These are phyloP conservation scores for Thripadectes ignobilis DNA, from an alignment of 2,797 vertebrate species.

Conservation along the genomic window DNA sequence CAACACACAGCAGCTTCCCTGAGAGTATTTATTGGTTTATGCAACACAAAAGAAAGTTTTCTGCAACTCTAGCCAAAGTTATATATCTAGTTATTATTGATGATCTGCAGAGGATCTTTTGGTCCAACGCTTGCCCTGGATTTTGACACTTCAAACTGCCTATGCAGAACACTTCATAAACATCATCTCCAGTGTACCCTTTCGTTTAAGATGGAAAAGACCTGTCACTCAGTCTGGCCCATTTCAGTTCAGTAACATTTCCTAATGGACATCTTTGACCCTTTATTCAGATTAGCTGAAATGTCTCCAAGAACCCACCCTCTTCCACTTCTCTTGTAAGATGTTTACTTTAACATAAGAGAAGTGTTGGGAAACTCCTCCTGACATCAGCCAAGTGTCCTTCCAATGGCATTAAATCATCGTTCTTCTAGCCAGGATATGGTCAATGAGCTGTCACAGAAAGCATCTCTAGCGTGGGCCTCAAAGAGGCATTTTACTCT, in stretches of 20 bases:
- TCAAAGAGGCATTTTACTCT: not conserved
- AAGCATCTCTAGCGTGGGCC: not conserved
- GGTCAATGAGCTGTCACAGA: not conserved
- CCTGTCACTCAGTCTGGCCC: not conserved
- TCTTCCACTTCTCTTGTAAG: not conserved
- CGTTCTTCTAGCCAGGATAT: not conserved
- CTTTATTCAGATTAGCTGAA: not conserved
- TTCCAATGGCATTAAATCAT: not conserved
- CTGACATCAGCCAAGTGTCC: not conserved
- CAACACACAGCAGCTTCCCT: not conserved
- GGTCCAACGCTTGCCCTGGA: not conserved
- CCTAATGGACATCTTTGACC: not conserved
- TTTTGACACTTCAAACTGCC: not conserved
- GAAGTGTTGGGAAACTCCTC: not conserved
- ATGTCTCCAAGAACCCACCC: not conserved
- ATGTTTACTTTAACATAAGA: rapidly evolving
- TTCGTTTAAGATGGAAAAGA: not conserved
- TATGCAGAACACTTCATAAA: not conserved
- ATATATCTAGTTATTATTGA: not conserved
- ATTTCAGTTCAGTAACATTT: not conserved
- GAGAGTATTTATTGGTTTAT: not conserved
- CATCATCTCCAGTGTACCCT: not conserved
- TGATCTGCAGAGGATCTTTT: not conserved
- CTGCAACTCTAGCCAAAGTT: not conserved
- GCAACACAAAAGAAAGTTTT: not conserved